These are phyloP conservation scores for Euwallacea similis DNA, from an alignment of 1,140 invertebrate species.

Conservation along the genomic window DNA sequence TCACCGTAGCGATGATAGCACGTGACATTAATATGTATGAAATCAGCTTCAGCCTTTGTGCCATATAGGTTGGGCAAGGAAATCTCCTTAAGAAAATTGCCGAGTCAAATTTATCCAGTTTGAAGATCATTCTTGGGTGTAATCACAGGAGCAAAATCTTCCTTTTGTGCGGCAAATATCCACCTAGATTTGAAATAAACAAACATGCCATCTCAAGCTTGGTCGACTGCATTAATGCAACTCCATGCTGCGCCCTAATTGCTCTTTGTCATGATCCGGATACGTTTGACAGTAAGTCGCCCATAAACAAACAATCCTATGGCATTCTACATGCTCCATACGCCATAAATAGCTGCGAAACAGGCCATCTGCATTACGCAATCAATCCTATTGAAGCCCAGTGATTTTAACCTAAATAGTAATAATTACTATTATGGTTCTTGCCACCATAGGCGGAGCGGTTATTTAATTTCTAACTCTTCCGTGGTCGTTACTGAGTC, in stretches of 20 bases:
- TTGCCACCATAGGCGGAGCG: neutral
- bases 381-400: neutral
- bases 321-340: constrained; percentile 2
- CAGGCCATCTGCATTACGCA: constrained; percentile 7
- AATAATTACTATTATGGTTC: neutral
- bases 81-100: neutral
- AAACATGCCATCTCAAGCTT: neutral
- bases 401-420: constrained; percentile 2
- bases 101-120: no score
- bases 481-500: neutral
- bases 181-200: neutral
- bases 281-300: constrained; percentile 8
- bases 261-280: constrained; percentile 8
- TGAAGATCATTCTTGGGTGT: no score
- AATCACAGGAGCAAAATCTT: no score
- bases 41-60: constrained; percentile 2
- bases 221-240: constrained; percentile 3
- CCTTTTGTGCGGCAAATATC: no score
- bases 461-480: neutral
- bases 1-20: constrained; percentile 23
- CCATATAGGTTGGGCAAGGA: neutral
- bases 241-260: constrained; percentile 5
- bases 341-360: constrained; percentile 7
- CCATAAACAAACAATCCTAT: constrained; percentile 12
- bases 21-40: constrained; percentile 29